phyloP scores from a whole-genome alignment of 2,113 vertebrate species.

The Catharus bicknelli region DNA sequence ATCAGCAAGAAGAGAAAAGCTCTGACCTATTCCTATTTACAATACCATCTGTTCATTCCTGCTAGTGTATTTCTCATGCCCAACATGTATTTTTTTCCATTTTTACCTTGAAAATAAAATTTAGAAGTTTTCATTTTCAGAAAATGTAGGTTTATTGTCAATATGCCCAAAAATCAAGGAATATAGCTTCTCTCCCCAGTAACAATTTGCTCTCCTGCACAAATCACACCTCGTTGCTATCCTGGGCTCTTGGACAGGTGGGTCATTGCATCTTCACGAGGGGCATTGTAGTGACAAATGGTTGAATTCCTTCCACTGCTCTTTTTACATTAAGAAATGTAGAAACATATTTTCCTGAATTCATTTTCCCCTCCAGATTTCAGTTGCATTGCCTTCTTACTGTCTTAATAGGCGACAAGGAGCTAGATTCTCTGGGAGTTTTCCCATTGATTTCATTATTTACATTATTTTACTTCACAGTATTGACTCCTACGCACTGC shows the following conservation, averaged over 20 bases:
- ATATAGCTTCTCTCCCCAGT: background rate
- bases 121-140: background rate
- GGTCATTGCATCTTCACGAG: background rate
- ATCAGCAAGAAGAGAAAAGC: background rate
- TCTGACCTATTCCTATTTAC: background rate
- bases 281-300: background rate
- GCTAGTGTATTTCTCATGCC: background rate
- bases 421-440: background rate
- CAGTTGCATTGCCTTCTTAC: background rate
- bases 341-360: background rate
- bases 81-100: background rate
- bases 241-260: background rate
- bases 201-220: background rate
- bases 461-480: background rate
- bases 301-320: background rate
- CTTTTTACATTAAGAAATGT: background rate
- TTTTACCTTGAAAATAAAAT: constrained; percentile 18
- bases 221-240: fast-evolving
- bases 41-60: background rate
- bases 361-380: background rate
- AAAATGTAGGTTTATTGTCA: background rate
- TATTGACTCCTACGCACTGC: background rate
- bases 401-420: background rate
- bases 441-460: constrained; percentile 28
- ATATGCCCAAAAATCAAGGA: background rate